A percentile compares a stretch with the other conserved stretches of the same genome.
Evolutionary conservation across 2,797 vertebrate species (phyloP).

Genomic region (Epinephelus coioides): DNA sequence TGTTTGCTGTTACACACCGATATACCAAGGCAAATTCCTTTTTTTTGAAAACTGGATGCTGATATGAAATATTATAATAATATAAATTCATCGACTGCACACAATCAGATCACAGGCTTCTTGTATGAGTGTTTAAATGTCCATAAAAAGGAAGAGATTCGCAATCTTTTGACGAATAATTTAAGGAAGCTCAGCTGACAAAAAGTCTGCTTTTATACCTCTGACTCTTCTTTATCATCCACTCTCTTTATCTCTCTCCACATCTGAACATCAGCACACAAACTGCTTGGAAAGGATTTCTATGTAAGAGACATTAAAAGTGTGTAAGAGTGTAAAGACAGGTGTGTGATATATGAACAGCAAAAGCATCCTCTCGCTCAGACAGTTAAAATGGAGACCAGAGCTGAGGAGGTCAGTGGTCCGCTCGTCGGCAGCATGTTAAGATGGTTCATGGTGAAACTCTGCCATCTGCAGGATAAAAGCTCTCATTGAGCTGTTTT

Average conservation of each 20-base stretch:
- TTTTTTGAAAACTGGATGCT: too few species aligned
- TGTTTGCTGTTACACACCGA: too few species aligned
- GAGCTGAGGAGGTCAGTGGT: conserved; percentile 35
- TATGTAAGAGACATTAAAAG: neutral
- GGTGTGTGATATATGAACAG: neutral
- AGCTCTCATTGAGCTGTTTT: conserved; percentile 39
- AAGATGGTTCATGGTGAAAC: conserved; percentile 68
- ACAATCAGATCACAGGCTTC: neutral
- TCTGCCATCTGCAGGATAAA: conserved; percentile 85
- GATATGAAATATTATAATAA: neutral
- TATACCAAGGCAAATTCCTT: too few species aligned
- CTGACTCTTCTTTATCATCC: neutral
- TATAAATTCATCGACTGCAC: neutral
- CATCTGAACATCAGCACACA: conserved; percentile 4
- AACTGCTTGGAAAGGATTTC: neutral
- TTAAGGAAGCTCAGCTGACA: conserved; percentile 29
- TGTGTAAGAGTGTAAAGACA: conserved; percentile 6
- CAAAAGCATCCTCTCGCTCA: neutral
- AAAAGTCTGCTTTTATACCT: conserved; percentile 22
- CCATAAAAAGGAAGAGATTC: conserved; percentile 5
- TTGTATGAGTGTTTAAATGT: neutral
- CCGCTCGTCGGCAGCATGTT: neutral
- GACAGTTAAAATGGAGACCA: conserved; percentile 66
- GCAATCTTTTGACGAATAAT: conserved; percentile 30
- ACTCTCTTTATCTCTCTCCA: conserved; percentile 1